Evolutionary conservation across 2,888 invertebrate species (phyloP).

Genomic region (Galeopsomyia nigrocyanea): DNA sequence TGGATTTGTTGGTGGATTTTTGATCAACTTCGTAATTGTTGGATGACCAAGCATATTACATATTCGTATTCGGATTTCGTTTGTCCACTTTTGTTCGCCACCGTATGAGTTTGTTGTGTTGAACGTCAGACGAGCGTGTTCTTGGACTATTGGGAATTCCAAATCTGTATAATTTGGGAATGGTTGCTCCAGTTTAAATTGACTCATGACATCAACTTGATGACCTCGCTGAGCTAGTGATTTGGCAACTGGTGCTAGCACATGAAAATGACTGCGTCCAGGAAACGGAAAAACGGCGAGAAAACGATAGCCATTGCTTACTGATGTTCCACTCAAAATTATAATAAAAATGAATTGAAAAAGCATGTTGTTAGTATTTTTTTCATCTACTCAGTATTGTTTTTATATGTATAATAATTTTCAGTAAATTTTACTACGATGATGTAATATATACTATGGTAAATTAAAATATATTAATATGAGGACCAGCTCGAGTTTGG

Average conservation of each 20-base stretch:
- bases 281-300: conserved; percentile 30
- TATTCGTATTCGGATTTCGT: not conserved
- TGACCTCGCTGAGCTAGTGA: conserved; percentile 30
- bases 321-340: not conserved
- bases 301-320: conserved; percentile 21
- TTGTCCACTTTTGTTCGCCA: not conserved
- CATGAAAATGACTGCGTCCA: conserved; percentile 36
- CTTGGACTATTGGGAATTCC: not conserved
- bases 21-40: conserved; percentile 11
- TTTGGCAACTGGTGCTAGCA: conserved; percentile 18
- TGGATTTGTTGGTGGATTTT: conserved; percentile 28
- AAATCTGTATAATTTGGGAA: conserved; percentile 41
- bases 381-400: too few relatives aligned
- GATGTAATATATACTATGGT: too few relatives aligned
- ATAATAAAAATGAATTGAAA: too few relatives aligned
- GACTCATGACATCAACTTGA: conserved; percentile 38
- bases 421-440: too few relatives aligned
- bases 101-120: too few relatives aligned
- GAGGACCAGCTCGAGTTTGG: too few relatives aligned
- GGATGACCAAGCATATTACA: conserved; percentile 22
- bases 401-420: too few relatives aligned
- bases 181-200: conserved; percentile 17
- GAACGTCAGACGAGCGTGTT: too few relatives aligned
- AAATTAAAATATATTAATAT: too few relatives aligned
- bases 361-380: too few relatives aligned